Percentiles rank a stretch among this genome's conserved stretches.
These are phyloP conservation scores for Leucosticte australis DNA, from an alignment of 2,113 vertebrate species.

Conservation along the genomic window DNA sequence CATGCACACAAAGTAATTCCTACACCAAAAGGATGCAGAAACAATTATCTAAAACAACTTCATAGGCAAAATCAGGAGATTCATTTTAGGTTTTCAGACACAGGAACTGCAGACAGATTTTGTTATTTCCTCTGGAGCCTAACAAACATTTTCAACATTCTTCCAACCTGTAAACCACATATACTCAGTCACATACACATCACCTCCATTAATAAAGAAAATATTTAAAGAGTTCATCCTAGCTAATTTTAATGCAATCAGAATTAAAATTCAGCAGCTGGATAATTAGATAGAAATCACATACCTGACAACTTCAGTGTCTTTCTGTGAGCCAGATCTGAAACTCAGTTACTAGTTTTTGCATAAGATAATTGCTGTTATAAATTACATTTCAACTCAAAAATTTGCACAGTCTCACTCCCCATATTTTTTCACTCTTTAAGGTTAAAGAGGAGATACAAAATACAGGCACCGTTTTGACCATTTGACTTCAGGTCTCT, in stretches of 20 bases:
- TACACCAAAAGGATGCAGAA: neutral
- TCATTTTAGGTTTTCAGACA: neutral
- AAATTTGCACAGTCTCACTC: neutral
- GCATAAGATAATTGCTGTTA: neutral
- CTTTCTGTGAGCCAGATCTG: neutral
- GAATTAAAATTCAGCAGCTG: neutral
- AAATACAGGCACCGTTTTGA: neutral
- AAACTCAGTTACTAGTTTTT: neutral
- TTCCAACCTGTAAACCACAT: neutral
- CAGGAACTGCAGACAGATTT: neutral
- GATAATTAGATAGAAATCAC: neutral
- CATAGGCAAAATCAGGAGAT: neutral
- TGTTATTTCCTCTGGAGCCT: neutral
- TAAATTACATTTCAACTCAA: neutral
- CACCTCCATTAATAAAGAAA: neutral
- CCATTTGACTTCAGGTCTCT: neutral
- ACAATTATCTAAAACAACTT: neutral
- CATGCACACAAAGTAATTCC: neutral
- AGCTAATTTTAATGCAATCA: neutral
- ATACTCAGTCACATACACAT: neutral
- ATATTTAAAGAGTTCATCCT: neutral
- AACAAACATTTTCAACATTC: neutral
- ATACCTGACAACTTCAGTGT: neutral
- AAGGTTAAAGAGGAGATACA: neutral
- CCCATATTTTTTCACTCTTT: neutral